phyloP scores from a whole-genome alignment of 1,140 invertebrate species.

The Calliphora vicina region DNA sequence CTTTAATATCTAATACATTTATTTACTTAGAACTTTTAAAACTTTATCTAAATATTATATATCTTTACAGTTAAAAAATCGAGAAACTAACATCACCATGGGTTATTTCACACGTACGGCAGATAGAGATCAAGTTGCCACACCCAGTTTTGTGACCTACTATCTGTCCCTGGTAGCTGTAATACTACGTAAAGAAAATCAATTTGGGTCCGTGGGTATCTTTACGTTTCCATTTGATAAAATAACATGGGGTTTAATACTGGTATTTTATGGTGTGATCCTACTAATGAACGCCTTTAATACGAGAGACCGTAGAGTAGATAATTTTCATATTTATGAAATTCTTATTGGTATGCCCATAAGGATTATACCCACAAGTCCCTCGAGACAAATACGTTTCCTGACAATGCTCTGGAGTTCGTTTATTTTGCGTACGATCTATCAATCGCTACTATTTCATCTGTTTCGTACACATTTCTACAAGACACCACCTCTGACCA shows the following conservation, averaged over 20 bases:
- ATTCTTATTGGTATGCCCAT: neutral
- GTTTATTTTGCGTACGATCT: conserved; percentile 9
- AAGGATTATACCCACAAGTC: neutral
- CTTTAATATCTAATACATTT: too few relatives aligned
- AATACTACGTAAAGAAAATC: neutral
- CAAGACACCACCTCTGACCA: neutral
- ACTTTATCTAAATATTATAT: too few relatives aligned
- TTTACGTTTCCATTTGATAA: conserved; percentile 24
- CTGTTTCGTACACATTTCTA: conserved; percentile 22
- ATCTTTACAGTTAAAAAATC: neutral
- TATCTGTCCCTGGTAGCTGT: neutral
- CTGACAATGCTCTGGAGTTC: neutral
- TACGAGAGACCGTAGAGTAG: neutral
- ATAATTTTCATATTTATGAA: neutral
- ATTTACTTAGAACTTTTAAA: too few relatives aligned
- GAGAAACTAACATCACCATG: neutral
- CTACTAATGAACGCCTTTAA: neutral
- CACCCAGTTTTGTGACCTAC: neutral
- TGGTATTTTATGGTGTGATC: neutral
- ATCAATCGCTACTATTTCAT: conserved; percentile 11
- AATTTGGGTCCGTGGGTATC: neutral
- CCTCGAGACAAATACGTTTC: neutral
- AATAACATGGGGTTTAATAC: neutral
- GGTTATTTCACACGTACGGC: neutral
- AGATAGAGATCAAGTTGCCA: neutral